phyloP scores from a whole-genome alignment of 2,113 vertebrate species.

The Parus major region DNA sequence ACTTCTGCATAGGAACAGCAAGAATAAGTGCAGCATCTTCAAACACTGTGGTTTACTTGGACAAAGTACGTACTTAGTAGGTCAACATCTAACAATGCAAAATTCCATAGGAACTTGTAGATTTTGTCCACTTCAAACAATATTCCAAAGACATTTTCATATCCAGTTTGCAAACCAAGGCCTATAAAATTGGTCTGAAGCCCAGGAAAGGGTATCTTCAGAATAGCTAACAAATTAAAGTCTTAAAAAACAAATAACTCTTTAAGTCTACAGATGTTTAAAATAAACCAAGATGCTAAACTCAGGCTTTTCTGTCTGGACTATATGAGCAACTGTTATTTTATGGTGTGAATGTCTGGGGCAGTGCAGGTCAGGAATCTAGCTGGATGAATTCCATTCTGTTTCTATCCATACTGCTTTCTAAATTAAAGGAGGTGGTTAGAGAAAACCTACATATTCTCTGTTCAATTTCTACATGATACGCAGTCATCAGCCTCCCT shows the following conservation, averaged over 20 bases:
- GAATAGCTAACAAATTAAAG: slow-evolving; percentile 15
- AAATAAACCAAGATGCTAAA: no score
- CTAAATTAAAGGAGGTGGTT: slow-evolving; percentile 66
- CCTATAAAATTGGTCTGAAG: neutral
- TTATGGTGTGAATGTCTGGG: slow-evolving; percentile 23
- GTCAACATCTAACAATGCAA: neutral
- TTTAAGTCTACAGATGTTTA: no score
- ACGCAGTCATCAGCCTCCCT: neutral
- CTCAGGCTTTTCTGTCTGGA: slow-evolving; percentile 9
- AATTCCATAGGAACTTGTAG: neutral
- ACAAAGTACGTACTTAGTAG: neutral
- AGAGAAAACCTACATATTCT: neutral
- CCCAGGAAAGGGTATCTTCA: neutral
- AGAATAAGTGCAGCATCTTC: neutral
- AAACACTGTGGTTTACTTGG: neutral
- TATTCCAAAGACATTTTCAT: neutral
- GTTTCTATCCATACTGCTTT: slow-evolving; percentile 5
- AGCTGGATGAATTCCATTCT: slow-evolving; percentile 23
- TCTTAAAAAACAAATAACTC: neutral
- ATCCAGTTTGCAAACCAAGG: neutral
- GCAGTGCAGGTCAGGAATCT: neutral
- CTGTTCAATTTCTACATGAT: neutral
- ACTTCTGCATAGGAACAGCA: neutral
- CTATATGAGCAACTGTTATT: neutral
- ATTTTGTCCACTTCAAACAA: neutral